Evolutionary conservation across 2,113 vertebrate species (phyloP), one percentile per base, ranked within the genome.

Genomic region (Athene noctua): DNA sequence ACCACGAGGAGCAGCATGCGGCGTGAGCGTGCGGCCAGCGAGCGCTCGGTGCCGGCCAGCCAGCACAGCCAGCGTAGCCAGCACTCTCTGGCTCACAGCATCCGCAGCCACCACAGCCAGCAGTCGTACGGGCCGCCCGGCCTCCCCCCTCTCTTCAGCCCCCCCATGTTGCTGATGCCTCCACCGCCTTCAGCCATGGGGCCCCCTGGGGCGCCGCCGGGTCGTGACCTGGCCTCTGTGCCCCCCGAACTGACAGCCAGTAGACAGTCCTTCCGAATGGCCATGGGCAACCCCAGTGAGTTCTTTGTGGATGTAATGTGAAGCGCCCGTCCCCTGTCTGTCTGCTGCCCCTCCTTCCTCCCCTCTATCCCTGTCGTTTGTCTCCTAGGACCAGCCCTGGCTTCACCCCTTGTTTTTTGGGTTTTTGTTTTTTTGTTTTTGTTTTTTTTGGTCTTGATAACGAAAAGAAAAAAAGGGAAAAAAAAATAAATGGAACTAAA

Each of bases 221-320:
- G 97, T 88, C 98, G 99, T 70, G 99, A 99, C 97, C 98, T 99
- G 95, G 96, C 98, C 92, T 98, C 99, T 2, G 99, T 99, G 97
- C 99, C 99, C 95, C 99, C 99, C 0, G 99, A 99, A 99, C 99
- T 99, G 97, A 99, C 99, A 16, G 99, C 98, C 92, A 99, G 99
- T 94, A 98, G 99, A 97, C 99, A 99, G 98, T 99, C 99, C 93
- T 99, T 99, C 98, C 98, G 98, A 97, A 98, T 99, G 98, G 99
- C 99, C 97, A 98, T 99, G 98, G 99, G 99, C 94, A 99, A 99
- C 98, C 99, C 99, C 97, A 98, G 99, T 95, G 99, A 99, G 98
- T 99, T 99, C 98, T 99, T 99, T 97, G 99, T 99, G 97, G 99
- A 99, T 97, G 99, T 99, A 97, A 99, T 99, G 99, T 99, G 99